Percentiles rank a stretch among this genome's conserved stretches.
These are phyloP conservation scores for Oscheius sp. DNA, from an alignment of 2,888 invertebrate species.

Conservation along the genomic window DNA sequence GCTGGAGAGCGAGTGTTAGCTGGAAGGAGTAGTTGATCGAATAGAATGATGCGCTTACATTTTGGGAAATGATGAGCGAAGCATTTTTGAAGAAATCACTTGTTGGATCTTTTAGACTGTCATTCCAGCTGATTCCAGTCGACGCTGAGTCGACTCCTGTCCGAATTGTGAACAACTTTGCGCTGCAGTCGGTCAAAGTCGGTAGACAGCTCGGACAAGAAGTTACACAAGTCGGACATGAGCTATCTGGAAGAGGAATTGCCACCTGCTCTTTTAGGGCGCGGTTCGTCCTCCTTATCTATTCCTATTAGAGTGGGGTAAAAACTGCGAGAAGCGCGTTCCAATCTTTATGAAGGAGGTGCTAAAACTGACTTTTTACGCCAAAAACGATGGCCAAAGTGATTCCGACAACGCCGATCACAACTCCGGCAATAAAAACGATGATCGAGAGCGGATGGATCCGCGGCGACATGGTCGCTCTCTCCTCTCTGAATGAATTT, in stretches of 20 bases:
- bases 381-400: conserved; percentile 28
- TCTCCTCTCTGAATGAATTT: background rate
- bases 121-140: background rate
- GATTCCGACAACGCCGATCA: conserved; percentile 9
- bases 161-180: conserved; percentile 11
- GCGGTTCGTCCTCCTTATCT: no score
- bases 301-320: background rate
- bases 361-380: conserved; percentile 3
- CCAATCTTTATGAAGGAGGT: background rate
- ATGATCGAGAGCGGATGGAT: conserved; percentile 15
- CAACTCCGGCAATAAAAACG: conserved; percentile 9
- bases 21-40: background rate
- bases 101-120: background rate
- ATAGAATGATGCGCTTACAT: background rate
- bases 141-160: background rate
- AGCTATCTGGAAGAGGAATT: background rate
- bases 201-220: conserved; percentile 12
- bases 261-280: no score
- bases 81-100: background rate
- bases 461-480: background rate
- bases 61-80: background rate
- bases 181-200: background rate
- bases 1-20: background rate
- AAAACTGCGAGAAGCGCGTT: background rate
- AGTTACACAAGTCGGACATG: no score